Base-by-base conservation (phyloP, 1,140 invertebrate species). In the Ceratoteleas bidentatus region DNA sequence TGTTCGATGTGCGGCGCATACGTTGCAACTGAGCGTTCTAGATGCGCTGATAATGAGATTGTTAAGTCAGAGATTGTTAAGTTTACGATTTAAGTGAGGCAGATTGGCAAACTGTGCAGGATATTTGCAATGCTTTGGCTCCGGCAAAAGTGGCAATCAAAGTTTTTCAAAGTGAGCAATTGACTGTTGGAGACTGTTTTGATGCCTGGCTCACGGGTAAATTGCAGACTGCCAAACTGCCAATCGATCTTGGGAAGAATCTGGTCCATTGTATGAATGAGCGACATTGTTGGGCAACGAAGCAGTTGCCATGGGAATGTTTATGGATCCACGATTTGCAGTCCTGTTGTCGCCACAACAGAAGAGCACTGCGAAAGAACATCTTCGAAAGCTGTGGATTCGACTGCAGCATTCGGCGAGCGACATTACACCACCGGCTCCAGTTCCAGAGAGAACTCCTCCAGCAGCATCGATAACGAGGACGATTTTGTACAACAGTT, bases 141-240 rank as follows among this genome's bases (percentile, higher is more conserved):
- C 15, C 15, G 3, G 56, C 56, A 10, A 58, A 45, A 58, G 32
- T 58, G 2, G 56, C 56, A 40, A 58, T 38, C 0, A 58, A 58
- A 24, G 3, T 16, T 16, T 45, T 58, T 40, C 56, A 58, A 24
- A n/a, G 8, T 2, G 3, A 40, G 11, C 36, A 58, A 58, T 24
- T 58, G 11, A 45, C 38, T 0, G 56, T 58, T 43, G 56, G 56
- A 16, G 38, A 58, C n/a, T 58, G 15, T n/a, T 58, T n/a, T 24
- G 38, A 43, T 3, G 13, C 38, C 3, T 58, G 56, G 56, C 32
- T 58, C 5, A 1, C 0, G 1, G 40, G 36, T 43, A 58, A 58
- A 45, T 24, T 58, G 16, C 0, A 58, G 9, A 58, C 38, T 10
- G 6, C 9, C 16, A 24, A 16, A 10, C 2, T 43, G 0, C 2